A percentile compares a stretch with the other conserved stretches of the same genome.
phyloP scores from a whole-genome alignment of 1,140 invertebrate species.

The Heterodera schachtii region DNA sequence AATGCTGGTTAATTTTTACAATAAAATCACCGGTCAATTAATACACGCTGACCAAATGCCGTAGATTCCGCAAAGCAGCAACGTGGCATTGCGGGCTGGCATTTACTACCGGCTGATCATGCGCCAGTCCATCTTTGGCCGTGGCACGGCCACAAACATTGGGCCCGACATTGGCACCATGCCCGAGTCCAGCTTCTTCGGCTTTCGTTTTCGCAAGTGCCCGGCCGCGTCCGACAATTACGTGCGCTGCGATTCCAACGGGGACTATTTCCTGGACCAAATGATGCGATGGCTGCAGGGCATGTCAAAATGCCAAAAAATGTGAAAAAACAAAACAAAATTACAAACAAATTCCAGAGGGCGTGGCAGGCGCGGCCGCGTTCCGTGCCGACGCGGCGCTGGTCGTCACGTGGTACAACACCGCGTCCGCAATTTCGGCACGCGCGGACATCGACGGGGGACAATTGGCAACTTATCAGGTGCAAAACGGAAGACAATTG shows the following conservation, averaged over 20 bases:
- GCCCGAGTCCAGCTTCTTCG: constrained; percentile 58
- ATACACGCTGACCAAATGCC: neutral
- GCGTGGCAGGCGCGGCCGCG: constrained; percentile 61
- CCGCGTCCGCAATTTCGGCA: constrained; percentile 63
- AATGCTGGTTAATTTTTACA: too few relatives aligned
- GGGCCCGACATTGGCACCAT: constrained; percentile 47
- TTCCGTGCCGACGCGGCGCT: constrained; percentile 64
- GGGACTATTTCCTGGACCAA: constrained; percentile 62
- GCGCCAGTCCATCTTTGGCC: constrained; percentile 62
- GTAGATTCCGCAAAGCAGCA: constrained; percentile 59
- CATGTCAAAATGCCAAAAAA: constrained; percentile 13
- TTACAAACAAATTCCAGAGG: constrained; percentile 47
- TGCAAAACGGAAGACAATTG: too few relatives aligned
- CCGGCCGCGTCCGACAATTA: constrained; percentile 58
- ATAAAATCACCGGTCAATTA: too few relatives aligned
- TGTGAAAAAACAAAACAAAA: too few relatives aligned
- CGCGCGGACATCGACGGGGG: constrained; percentile 63
- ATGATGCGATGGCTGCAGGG: constrained; percentile 65
- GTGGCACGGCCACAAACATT: constrained; percentile 57
- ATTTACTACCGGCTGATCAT: constrained; percentile 64
- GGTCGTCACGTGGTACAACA: constrained; percentile 65
- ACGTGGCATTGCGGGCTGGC: constrained; percentile 57
- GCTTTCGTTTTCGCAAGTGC: constrained; percentile 54
- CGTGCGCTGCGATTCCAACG: constrained; percentile 57
- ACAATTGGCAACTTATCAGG: constrained; percentile 62